Base-by-base conservation (phyloP, 2,113 vertebrate genomes). In the Butorides virescens region DNA sequence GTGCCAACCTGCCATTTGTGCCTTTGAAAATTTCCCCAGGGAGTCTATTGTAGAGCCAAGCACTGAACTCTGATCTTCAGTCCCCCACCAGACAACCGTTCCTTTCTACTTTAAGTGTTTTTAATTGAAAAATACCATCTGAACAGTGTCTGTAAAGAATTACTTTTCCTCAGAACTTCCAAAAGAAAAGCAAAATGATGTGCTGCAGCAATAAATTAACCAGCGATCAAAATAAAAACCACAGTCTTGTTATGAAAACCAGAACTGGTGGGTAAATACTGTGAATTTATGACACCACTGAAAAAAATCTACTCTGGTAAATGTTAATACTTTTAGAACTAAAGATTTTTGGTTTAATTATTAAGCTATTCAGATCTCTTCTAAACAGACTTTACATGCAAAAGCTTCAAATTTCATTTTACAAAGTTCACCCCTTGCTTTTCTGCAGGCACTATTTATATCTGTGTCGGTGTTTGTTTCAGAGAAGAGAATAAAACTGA, bases 1-100 rank as follows among this genome's bases (percentile, higher is more conserved):
- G 92, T 93, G 95, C 96, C 97, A 96, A 97, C 94, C 95, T 97
- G 96, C 95, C 97, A 96, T 97, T 97, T 97, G 92, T 97, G 89
- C 95, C 91, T 97, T 95, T 97, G 94, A 95, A 97, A 95, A 95
- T 95, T 92, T 94, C 96, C 94, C 91, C 93, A 88, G 95, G 91
- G 91, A 95, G 92, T 88, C 96, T 92, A 95, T 95, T 96, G 96
- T 95, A 91, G 84, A 97, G 94, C 95, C 92, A 95, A 94, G 95
- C 77, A 94, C 70, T 96, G 91, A 97, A 95, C 95, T 95, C 91
- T 94, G 94, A 83, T 96, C 95, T 94, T 97, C 86, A 90, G 67
- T 94, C 26, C 71, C 71, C 81, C 62, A 95, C 81, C 74, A 97
- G 90, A 97, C 89, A 95, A 96, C 89, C 46, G 2, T 85, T 96